These are phyloP conservation scores for Pangasius sanitwongsei DNA, from an alignment of 2,797 vertebrate genomes.

Conservation along the genomic window DNA sequence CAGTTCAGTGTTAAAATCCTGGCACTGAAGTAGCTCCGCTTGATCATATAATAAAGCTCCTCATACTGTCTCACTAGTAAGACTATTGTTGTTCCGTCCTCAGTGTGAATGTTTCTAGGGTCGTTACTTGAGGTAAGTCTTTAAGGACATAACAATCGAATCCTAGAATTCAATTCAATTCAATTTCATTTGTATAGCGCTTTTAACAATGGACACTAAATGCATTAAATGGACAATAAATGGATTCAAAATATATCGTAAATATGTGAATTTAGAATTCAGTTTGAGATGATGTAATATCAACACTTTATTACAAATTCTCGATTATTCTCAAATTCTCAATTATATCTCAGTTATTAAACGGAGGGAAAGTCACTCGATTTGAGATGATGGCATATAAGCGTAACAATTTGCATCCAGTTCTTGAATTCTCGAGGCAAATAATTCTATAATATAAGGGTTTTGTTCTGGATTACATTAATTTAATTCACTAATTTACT, in stretches of 20 bases:
- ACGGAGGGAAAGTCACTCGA: not conserved
- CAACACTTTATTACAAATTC: not conserved
- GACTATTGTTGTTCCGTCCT: too few species aligned
- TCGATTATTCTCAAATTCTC: too few species aligned
- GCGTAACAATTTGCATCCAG: not conserved
- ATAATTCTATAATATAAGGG: not conserved
- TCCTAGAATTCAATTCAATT: not conserved
- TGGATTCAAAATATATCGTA: not conserved
- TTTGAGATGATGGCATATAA: not conserved
- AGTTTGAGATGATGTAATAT: not conserved
- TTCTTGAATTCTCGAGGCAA: not conserved
- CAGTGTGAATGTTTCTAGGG: too few species aligned
- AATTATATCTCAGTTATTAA: not conserved
- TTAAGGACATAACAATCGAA: not conserved
- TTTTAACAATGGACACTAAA: too few species aligned
- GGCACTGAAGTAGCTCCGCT: not conserved
- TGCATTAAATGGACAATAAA: too few species aligned
- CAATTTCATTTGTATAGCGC: too few species aligned
- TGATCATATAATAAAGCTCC: not conserved
- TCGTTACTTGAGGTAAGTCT: not conserved
- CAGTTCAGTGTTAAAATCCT: not conserved
- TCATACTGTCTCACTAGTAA: not conserved
- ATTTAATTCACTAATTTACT: not conserved
- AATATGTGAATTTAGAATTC: not conserved
- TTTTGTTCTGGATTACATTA: not conserved